Percentiles rank a stretch among this genome's conserved stretches.
Conservation (phyloP, 2,888 invertebrate species). For the Chrysopilus asiliformis region DNA sequence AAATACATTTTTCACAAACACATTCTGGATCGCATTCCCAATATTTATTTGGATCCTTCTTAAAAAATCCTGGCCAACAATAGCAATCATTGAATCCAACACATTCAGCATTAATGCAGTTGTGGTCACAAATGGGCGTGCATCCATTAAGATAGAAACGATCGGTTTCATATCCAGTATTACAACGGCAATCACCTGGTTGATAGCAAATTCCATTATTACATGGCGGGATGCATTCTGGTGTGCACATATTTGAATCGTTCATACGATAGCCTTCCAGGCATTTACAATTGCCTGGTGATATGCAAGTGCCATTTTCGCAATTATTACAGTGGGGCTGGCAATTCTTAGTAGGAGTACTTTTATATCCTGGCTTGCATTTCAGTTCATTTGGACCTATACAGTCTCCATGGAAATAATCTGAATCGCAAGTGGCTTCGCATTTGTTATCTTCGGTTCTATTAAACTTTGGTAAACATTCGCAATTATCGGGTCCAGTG, state of each 20-base stretch:
- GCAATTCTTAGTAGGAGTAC: conserved; percentile 9
- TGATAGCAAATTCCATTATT: conserved; percentile 30
- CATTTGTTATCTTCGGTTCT: conserved; percentile 24
- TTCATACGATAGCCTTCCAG: conserved; percentile 37
- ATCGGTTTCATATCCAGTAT: conserved; percentile 31
- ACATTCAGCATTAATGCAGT: conserved; percentile 16
- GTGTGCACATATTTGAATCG: not conserved
- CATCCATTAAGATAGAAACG: conserved; percentile 13
- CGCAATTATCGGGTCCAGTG: conserved; percentile 37
- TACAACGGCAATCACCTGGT: conserved; percentile 36
- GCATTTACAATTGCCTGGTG: conserved; percentile 10
- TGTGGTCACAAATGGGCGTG: conserved; percentile 21
- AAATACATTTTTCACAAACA: too few species aligned
- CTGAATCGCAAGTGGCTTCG: conserved; percentile 35
- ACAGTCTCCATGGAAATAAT: conserved; percentile 38
- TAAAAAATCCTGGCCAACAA: conserved; percentile 18
- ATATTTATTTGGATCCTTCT: too few species aligned
- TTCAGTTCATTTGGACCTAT: conserved; percentile 27
- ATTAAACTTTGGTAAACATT: conserved; percentile 36
- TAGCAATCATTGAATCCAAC: conserved; percentile 21
- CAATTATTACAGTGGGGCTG: too few species aligned
- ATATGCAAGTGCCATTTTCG: conserved; percentile 7
- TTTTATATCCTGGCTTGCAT: conserved; percentile 32
- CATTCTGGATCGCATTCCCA: too few species aligned
- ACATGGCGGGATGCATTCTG: not conserved